Percentiles rank a stretch among this genome's conserved stretches.
Evolutionary conservation across 2,888 invertebrate species (phyloP).

Genomic region (Tiphia femorata): DNA sequence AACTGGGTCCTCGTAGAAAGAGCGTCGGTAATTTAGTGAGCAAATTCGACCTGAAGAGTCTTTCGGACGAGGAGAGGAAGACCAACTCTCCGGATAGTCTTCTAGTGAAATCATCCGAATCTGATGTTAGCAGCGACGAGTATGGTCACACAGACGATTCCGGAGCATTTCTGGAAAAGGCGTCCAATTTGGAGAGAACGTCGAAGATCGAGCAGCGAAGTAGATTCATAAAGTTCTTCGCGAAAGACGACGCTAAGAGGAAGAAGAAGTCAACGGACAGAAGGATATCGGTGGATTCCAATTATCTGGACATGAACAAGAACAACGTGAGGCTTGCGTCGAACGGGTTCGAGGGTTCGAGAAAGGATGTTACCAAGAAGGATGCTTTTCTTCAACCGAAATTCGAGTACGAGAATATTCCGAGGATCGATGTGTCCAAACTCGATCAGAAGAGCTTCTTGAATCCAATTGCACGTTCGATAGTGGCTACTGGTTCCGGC

Average conservation of each 20-base stretch:
- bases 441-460: slow-evolving; percentile 52
- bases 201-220: slow-evolving; percentile 45
- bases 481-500: too few species aligned
- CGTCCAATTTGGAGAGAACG: slow-evolving; percentile 52
- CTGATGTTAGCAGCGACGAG: slow-evolving; percentile 66
- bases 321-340: slow-evolving; percentile 51
- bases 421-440: slow-evolving; percentile 62
- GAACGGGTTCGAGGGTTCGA: slow-evolving; percentile 22
- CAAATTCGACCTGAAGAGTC: slow-evolving; percentile 41
- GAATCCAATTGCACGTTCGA: slow-evolving; percentile 19
- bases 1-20: slow-evolving; percentile 32
- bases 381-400: slow-evolving; percentile 42
- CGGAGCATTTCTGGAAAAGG: slow-evolving; percentile 69
- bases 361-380: slow-evolving; percentile 27
- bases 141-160: slow-evolving; percentile 72
- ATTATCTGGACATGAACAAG: slow-evolving; percentile 61
- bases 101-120: slow-evolving; percentile 65
- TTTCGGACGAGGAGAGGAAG: slow-evolving; percentile 66
- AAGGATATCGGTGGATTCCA: slow-evolving; percentile 55
- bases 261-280: slow-evolving; percentile 55
- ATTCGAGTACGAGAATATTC: slow-evolving; percentile 67
- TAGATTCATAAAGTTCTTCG: slow-evolving; percentile 61
- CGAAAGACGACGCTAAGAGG: slow-evolving; percentile 59
- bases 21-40: slow-evolving; percentile 31
- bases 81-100: slow-evolving; percentile 68